Evolutionary conservation across 2,797 vertebrate species (phyloP).

Genomic region (Hemibagrus guttatus): DNA sequence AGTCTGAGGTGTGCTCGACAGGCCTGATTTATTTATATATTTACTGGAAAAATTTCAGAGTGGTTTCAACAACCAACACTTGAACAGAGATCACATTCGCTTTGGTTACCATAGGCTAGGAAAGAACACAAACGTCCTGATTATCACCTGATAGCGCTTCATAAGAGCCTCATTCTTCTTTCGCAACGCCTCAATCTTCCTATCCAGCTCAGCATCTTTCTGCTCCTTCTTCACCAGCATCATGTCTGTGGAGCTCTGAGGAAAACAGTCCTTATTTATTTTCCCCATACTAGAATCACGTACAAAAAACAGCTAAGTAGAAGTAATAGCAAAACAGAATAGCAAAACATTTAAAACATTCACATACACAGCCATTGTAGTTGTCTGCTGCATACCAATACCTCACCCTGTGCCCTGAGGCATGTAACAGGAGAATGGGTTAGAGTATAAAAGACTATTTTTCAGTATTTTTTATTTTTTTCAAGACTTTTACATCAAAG

Average conservation of each 20-base stretch:
- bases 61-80: background rate
- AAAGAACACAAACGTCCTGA: background rate
- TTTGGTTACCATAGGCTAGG: background rate
- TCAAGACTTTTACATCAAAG: background rate
- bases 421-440: background rate
- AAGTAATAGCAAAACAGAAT: background rate
- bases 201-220: slow-evolving; percentile 90
- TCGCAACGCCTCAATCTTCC: slow-evolving; percentile 89
- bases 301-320: too few relatives aligned
- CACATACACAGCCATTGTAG: background rate
- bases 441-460: background rate
- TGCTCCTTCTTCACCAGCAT: slow-evolving; percentile 83
- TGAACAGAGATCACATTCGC: background rate
- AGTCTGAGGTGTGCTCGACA: background rate
- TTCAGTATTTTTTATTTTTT: background rate
- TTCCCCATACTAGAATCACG: background rate
- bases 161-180: slow-evolving; percentile 94
- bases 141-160: slow-evolving; percentile 89
- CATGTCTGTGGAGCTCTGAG: slow-evolving; percentile 69
- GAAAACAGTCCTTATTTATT: slow-evolving; percentile 1
- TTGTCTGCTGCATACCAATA: background rate
- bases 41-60: background rate
- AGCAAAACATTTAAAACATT: background rate
- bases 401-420: background rate
- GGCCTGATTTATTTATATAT: background rate